These are phyloP conservation scores for Anagyrus pseudococci DNA, from an alignment of 2,888 invertebrate genomes.

Conservation along the genomic window DNA sequence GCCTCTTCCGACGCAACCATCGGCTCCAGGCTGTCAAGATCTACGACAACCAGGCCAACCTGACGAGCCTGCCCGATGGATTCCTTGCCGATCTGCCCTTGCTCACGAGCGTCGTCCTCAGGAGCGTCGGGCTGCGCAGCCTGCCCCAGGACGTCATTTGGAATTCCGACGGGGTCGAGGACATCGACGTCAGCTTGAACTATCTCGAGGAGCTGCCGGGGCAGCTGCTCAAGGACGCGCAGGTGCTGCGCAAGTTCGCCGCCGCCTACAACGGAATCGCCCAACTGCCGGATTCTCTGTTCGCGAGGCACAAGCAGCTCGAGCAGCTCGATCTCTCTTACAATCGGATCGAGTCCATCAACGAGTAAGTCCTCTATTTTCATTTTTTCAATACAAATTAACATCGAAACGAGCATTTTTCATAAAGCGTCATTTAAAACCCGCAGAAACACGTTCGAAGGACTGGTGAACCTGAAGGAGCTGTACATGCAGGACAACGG, in stretches of 20 bases:
- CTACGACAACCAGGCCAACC: conserved; percentile 82
- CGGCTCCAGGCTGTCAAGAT: conserved; percentile 86
- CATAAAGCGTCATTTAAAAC: conserved; percentile 75
- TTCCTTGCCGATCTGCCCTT: conserved; percentile 77
- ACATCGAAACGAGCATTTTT: conserved; percentile 89
- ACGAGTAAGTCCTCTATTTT: conserved; percentile 76
- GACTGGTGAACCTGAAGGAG: conserved; percentile 82
- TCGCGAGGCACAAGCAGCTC: conserved; percentile 90
- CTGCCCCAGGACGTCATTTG: background rate
- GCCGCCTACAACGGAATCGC: conserved; percentile 91
- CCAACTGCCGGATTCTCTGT: conserved; percentile 85
- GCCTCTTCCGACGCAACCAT: conserved; percentile 79
- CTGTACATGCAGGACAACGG: conserved; percentile 80
- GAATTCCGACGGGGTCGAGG: conserved; percentile 76
- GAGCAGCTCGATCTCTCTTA: conserved; percentile 87
- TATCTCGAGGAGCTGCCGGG: conserved; percentile 81
- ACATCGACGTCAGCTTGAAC: conserved; percentile 86
- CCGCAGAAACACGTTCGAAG: conserved; percentile 82
- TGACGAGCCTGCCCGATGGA: conserved; percentile 81
- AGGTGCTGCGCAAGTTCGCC: conserved; percentile 69
- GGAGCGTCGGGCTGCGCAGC: background rate
- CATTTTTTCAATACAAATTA: conserved; percentile 78
- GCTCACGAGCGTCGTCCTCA: background rate
- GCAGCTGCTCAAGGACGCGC: conserved; percentile 93
- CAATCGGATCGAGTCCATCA: conserved; percentile 83